These are phyloP conservation scores for Pinna nobilis DNA, from an alignment of 1,140 invertebrate species.

Conservation along the genomic window DNA sequence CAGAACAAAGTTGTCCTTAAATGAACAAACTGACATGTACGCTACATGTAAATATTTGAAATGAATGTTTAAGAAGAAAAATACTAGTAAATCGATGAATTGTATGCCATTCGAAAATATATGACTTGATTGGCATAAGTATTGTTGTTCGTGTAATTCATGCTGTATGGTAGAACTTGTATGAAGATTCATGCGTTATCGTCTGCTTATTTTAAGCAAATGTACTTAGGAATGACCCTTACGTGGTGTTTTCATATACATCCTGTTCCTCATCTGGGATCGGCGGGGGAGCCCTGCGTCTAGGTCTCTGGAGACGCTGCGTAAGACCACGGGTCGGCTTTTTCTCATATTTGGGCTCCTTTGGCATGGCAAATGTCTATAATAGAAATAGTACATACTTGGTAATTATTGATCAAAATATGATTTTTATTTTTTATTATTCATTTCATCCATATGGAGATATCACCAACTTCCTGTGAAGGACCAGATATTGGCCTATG, in stretches of 20 bases:
- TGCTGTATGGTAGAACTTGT: background rate
- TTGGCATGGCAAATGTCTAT: background rate
- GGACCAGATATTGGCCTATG: too few relatives aligned
- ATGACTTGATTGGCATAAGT: too few relatives aligned
- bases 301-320: conserved; percentile 51
- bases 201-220: conserved; percentile 15
- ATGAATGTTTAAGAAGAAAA: too few relatives aligned
- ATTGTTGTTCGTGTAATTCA: too few relatives aligned
- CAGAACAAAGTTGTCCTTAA: too few relatives aligned
- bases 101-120: too few relatives aligned
- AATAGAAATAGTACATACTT: background rate
- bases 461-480: too few relatives aligned
- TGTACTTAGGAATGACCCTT: conserved; percentile 10
- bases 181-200: too few relatives aligned
- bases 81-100: too few relatives aligned
- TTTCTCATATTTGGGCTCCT: conserved; percentile 21
- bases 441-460: background rate
- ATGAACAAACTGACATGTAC: too few relatives aligned
- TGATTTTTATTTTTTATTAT: background rate
- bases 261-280: conserved; percentile 47
- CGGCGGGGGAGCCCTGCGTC: conserved; percentile 51
- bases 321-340: conserved; percentile 48
- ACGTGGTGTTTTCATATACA: conserved; percentile 41
- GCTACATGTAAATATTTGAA: too few relatives aligned
- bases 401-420: background rate